A percentile compares a stretch with the other conserved stretches of the same genome.
Conservation (phyloP, 2,113 vertebrate species). For the Zosterops lateralis region DNA sequence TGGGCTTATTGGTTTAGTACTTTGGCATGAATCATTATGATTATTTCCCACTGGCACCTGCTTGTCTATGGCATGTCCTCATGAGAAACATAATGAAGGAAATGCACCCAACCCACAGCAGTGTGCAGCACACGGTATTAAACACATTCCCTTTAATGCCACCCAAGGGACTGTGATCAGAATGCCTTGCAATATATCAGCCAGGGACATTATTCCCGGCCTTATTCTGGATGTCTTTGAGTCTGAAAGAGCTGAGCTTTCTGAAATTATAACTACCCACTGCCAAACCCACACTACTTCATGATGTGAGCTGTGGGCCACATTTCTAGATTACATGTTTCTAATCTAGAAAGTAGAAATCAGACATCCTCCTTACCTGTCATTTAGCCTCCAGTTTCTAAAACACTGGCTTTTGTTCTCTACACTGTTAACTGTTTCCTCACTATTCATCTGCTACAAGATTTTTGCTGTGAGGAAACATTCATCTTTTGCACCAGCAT, state of each 20-base stretch:
- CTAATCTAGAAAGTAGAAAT: slow-evolving; percentile 22
- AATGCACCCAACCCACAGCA: neutral
- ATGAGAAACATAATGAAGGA: neutral
- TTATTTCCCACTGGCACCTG: neutral
- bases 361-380: neutral
- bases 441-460: neutral
- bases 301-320: neutral
- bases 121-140: neutral
- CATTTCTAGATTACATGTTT: neutral
- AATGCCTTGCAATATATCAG: neutral
- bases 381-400: slow-evolving; percentile 16
- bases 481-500: neutral
- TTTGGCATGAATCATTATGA: neutral
- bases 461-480: neutral
- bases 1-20: neutral
- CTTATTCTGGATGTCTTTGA: slow-evolving; percentile 3
- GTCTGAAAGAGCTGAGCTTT: slow-evolving; percentile 1
- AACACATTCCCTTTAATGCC: neutral
- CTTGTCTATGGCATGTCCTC: neutral
- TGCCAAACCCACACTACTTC: slow-evolving; percentile 1
- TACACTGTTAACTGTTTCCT: neutral
- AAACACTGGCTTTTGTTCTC: neutral
- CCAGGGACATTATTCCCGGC: neutral
- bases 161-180: neutral
- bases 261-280: neutral